phyloP scores from a whole-genome alignment of 2,113 vertebrate genomes.

The Climacteris rufus region DNA sequence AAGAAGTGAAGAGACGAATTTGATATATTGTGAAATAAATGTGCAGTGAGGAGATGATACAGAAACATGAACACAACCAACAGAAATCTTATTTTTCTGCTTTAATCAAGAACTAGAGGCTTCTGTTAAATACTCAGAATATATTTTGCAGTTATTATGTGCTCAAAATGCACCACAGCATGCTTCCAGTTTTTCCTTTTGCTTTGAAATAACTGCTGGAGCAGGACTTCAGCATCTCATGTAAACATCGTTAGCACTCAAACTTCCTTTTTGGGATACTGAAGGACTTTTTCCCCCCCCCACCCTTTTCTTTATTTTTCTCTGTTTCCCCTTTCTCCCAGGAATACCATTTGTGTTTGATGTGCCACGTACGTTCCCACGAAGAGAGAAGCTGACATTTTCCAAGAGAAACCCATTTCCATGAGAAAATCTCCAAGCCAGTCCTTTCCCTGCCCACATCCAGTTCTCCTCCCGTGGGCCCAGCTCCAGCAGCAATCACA shows the following conservation, averaged over 20 bases:
- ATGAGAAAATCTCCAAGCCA: slow-evolving; percentile 17
- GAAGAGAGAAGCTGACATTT: background rate
- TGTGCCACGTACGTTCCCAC: background rate
- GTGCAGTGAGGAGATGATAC: background rate
- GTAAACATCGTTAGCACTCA: background rate
- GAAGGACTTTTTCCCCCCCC: background rate
- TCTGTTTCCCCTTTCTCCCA: background rate
- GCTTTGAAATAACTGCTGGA: background rate
- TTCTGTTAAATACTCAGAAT: background rate
- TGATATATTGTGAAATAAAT: background rate
- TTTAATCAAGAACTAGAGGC: background rate
- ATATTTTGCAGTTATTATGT: background rate
- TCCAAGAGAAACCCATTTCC: background rate
- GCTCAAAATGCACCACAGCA: background rate
- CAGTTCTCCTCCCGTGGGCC: background rate
- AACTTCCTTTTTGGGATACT: background rate
- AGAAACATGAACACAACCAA: background rate
- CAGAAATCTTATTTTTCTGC: background rate
- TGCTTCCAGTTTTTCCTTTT: background rate
- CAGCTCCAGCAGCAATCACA: slow-evolving; percentile 6
- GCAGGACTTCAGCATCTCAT: background rate
- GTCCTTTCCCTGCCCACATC: background rate
- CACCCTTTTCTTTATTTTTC: background rate
- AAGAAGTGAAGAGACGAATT: background rate
- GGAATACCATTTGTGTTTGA: background rate